A percentile compares a stretch with the other conserved stretches of the same genome.
Evolutionary conservation across 1,140 invertebrate species (phyloP).

Genomic region (Trichonephila clavipes): DNA sequence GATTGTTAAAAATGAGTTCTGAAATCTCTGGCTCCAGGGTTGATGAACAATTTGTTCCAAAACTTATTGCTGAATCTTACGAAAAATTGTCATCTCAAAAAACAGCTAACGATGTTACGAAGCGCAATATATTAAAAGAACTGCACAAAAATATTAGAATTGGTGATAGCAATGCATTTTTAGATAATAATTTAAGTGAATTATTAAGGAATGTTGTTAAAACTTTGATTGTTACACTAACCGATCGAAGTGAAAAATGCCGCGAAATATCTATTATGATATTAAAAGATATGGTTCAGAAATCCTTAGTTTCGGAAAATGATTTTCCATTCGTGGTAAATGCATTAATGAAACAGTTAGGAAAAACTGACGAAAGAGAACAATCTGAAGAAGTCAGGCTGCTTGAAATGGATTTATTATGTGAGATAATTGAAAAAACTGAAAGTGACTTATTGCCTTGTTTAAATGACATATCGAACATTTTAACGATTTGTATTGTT

Average conservation of each 20-base stretch:
- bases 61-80: conserved; percentile 7
- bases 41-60: not conserved
- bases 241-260: conserved; percentile 56
- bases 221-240: not conserved
- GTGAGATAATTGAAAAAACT: conserved; percentile 86
- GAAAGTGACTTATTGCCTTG: conserved; percentile 85
- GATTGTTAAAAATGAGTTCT: too few species aligned
- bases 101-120: not conserved
- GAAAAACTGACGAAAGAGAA: conserved; percentile 66
- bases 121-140: conserved; percentile 50
- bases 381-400: conserved; percentile 92
- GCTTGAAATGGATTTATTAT: conserved; percentile 85
- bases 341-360: not conserved
- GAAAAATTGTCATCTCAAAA: conserved; percentile 3
- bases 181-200: not conserved
- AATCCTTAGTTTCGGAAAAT: not conserved
- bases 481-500: conserved; percentile 86
- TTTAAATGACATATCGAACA: conserved; percentile 88
- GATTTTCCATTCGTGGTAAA: not conserved
- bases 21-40: not conserved
- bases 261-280: conserved; percentile 52
- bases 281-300: not conserved
- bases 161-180: not conserved
- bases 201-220: not conserved
- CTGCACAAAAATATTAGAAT: conserved; percentile 7